Evolutionary conservation across 1,140 invertebrate species (phyloP).

Genomic region (Diabrotica undecimpunctata): DNA sequence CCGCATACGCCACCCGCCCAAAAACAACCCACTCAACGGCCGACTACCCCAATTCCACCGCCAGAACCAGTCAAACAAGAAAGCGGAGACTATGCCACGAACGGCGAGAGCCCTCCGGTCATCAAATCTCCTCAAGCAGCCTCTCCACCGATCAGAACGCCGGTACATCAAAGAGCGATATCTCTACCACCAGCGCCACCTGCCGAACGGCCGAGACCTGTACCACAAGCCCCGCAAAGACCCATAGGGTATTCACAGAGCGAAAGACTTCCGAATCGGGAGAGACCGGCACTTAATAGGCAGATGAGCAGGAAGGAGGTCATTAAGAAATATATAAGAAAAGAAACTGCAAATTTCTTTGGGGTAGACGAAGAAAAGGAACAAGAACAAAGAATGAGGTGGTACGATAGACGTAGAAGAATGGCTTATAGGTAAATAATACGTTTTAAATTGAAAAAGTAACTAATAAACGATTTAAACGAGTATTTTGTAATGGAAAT

Average conservation of each 20-base stretch:
- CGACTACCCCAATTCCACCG: slow-evolving; percentile 11
- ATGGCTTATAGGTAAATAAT: slow-evolving; percentile 61
- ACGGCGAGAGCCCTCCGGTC: slow-evolving; percentile 14
- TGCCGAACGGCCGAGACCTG: slow-evolving; percentile 44
- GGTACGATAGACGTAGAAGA: slow-evolving; percentile 70
- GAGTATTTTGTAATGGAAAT: no score
- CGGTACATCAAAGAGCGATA: slow-evolving; percentile 39
- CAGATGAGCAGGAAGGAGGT: slow-evolving; percentile 48
- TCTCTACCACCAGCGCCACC: slow-evolving; percentile 46
- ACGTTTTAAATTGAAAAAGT: no score
- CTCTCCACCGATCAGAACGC: slow-evolving; percentile 24
- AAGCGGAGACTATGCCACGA: slow-evolving; percentile 6
- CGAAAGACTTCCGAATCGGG: slow-evolving; percentile 41
- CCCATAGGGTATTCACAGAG: slow-evolving; percentile 40
- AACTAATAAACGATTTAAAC: no score
- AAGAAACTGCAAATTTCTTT: slow-evolving; percentile 74
- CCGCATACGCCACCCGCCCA: slow-evolving; percentile 15
- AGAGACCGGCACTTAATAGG: slow-evolving; percentile 42
- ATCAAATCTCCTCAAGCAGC: slow-evolving; percentile 9
- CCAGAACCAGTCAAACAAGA: slow-evolving; percentile 11
- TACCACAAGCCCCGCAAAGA: slow-evolving; percentile 43
- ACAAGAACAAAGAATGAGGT: slow-evolving; percentile 63
- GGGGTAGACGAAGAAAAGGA: slow-evolving; percentile 72
- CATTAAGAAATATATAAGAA: slow-evolving; percentile 63
- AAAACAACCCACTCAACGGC: slow-evolving; percentile 10